Evolutionary conservation across 2,888 invertebrate genomes (phyloP), one percentile per base, ranked within the genome.

Genomic region (Hemicrepidius hirtus): DNA sequence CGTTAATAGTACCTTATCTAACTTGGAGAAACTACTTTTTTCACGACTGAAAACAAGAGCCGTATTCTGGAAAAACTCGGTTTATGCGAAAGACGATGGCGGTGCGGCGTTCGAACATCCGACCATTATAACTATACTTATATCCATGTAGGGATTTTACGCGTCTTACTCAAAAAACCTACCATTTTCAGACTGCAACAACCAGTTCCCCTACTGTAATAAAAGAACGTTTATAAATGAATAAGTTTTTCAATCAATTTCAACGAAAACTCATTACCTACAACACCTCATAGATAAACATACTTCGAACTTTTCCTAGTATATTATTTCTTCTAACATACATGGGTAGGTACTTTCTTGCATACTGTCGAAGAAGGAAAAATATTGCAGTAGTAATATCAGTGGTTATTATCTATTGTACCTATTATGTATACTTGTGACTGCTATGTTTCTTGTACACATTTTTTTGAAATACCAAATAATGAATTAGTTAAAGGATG

Each of bases 21-120:
- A 74, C 71, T 83, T 84, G 84, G 84, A 82, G 82, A 85, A 82
- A 85, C 85, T 80, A 81, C 85, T 85, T 85, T 85, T 85, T 85
- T 84, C 83, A 78, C 77, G 74, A 76, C 71, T 79, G 73, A 81
- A 83, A 82, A 82, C 80, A 81, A 79, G 82, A 82, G 83, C 82
- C 82, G 82, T 81, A 81, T 82, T 81, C 80, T 82, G 83, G 85
- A 85, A 85, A 84, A 84, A 85, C 82, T 80, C 73, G 78, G 79
- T 82, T 83, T 83, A 77, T 77, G 76, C 71, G 73, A 65, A 74
- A 74, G 75, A 75, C 76, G 76, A 78, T 65, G 64, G 65, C 68
- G 69, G 73, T 68, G 57, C 65, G 64, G 40, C 63, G 53, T 74
- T 76, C 74, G 71, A 68, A 76, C 71, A 67, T 68, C 67, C 60